These are phyloP conservation scores for Sericinus montela DNA, from an alignment of 2,888 invertebrate species.

Conservation along the genomic window DNA sequence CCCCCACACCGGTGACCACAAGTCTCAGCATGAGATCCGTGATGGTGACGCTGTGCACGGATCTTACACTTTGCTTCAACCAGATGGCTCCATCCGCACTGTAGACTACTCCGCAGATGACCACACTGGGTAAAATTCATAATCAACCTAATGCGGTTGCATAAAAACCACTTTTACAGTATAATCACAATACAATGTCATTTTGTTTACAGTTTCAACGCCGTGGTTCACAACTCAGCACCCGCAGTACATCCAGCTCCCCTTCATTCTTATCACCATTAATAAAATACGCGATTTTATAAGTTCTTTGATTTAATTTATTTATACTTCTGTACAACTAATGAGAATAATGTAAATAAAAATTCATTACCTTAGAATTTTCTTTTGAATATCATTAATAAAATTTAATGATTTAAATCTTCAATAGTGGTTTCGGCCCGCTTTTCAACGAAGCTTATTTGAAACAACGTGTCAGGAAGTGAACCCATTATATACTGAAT, in stretches of 20 bases:
- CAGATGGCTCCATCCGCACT: constrained; percentile 71
- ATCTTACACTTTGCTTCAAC: constrained; percentile 76
- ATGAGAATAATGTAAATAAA: constrained; percentile 7
- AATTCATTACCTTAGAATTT: neutral
- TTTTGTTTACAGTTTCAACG: constrained; percentile 53
- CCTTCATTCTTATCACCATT: constrained; percentile 17
- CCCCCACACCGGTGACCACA: constrained; percentile 79
- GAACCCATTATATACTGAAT: no score
- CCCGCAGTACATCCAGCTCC: constrained; percentile 52
- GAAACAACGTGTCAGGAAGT: no score
- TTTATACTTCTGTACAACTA: constrained; percentile 5
- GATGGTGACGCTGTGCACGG: constrained; percentile 80
- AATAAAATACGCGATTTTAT: neutral
- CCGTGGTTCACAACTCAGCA: constrained; percentile 57
- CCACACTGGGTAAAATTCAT: constrained; percentile 49
- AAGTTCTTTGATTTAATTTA: neutral
- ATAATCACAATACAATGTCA: neutral
- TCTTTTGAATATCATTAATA: no score
- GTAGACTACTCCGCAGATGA: constrained; percentile 71
- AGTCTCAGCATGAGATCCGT: constrained; percentile 72
- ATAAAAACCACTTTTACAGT: neutral
- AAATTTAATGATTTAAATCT: no score
- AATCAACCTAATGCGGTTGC: neutral
- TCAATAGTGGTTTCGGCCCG: no score
- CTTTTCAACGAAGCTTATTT: no score